Conservation (phyloP, 2,113 vertebrate species). For the Saimiri boliviensis region DNA sequence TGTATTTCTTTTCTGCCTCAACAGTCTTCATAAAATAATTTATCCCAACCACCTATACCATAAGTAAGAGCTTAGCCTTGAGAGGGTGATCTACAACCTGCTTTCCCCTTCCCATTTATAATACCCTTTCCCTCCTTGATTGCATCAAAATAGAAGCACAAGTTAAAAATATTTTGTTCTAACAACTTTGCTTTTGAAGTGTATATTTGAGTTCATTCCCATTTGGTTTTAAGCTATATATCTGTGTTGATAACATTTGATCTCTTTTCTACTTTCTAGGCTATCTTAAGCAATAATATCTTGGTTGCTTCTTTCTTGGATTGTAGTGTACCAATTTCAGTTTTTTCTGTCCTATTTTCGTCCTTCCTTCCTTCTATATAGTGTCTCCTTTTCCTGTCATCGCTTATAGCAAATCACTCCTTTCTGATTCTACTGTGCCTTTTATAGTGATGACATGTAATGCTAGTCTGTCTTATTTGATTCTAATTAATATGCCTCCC, state of each 20-base stretch:
- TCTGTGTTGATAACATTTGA: neutral
- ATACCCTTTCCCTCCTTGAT: neutral
- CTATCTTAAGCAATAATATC: neutral
- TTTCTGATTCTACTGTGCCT: constrained; percentile 28
- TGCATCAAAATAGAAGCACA: neutral
- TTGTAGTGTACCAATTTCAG: neutral
- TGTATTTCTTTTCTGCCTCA: neutral
- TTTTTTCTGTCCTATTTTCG: constrained; percentile 10
- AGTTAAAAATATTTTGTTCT: neutral
- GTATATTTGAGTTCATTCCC: neutral
- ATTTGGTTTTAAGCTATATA: neutral
- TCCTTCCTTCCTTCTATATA: neutral
- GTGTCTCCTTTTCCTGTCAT: constrained; percentile 15
- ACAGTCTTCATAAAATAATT: neutral
- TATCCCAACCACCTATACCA: neutral
- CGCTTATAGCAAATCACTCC: neutral
- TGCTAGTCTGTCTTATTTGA: constrained; percentile 56
- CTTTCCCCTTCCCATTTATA: neutral
- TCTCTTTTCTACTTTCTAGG: neutral
- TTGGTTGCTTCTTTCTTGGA: constrained; percentile 28
- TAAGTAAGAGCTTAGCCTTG: neutral
- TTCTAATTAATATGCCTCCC: constrained; percentile 70
- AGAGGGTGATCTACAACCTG: neutral
- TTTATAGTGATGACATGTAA: constrained; percentile 54
- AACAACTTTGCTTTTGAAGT: neutral